These are phyloP conservation scores for Thaleichthys pacificus DNA, from an alignment of 2,797 vertebrate species.

Conservation along the genomic window DNA sequence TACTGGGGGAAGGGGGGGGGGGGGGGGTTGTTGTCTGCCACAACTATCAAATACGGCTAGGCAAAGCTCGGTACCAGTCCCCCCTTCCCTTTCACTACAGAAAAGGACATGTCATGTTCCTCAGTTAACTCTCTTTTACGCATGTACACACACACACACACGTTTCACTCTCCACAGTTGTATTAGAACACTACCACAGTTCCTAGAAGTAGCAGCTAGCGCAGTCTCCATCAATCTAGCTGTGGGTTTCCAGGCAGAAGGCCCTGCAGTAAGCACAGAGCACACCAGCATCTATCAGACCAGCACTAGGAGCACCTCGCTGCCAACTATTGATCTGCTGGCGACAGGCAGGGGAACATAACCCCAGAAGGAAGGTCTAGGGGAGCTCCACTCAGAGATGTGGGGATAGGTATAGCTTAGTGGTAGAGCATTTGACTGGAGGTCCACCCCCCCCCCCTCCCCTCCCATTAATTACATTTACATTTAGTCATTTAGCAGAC, in stretches of 20 bases:
- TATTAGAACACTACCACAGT: neutral
- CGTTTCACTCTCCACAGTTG: neutral
- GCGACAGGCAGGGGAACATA: no score
- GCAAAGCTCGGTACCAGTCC: neutral
- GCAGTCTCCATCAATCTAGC: neutral
- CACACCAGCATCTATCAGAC: no score
- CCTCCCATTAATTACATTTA: no score
- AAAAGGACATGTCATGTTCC: neutral
- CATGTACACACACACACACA: neutral
- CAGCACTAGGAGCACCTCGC: no score
- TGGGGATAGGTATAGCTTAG: no score
- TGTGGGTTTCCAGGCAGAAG: neutral
- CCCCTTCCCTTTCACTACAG: no score
- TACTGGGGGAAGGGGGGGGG: neutral
- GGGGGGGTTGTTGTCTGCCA: neutral
- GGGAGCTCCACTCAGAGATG: no score
- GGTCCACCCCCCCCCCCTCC: no score
- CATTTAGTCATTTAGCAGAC: no score
- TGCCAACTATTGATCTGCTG: neutral
- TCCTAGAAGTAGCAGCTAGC: slow-evolving; percentile 3
- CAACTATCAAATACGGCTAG: neutral
- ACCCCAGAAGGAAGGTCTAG: no score
- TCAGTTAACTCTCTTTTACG: neutral
- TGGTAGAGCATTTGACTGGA: no score
- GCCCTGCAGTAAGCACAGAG: neutral